phyloP scores from a whole-genome alignment of 2,888 invertebrate species.

The Corythucha ciliata region DNA sequence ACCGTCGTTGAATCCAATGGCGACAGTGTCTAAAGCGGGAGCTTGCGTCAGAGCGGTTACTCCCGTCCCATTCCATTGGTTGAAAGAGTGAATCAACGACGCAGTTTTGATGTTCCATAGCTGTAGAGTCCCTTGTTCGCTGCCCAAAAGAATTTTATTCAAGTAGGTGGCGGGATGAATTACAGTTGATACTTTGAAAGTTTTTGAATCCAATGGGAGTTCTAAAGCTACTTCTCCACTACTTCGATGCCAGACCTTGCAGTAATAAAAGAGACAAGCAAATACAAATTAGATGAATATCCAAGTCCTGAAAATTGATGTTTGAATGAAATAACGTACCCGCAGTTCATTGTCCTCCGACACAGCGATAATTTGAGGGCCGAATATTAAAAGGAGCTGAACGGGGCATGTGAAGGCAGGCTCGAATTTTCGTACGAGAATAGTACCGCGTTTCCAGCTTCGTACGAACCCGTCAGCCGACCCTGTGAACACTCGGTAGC shows the following conservation, averaged over 20 bases:
- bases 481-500: conserved; percentile 66
- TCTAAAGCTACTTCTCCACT: conserved; percentile 59
- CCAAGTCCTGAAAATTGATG: too few species aligned
- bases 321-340: too few species aligned
- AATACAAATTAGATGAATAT: too few species aligned
- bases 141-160: conserved; percentile 85
- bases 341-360: conserved; percentile 66
- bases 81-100: conserved; percentile 66
- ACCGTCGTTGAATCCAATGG: conserved; percentile 74
- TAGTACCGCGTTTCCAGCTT: conserved; percentile 81
- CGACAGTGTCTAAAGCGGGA: conserved; percentile 86
- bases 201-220: conserved; percentile 53
- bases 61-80: conserved; percentile 55
- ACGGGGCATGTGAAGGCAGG: conserved; percentile 68
- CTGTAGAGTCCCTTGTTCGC: conserved; percentile 72
- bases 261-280: too few species aligned
- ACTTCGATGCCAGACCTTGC: conserved; percentile 80
- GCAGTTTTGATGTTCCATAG: conserved; percentile 80
- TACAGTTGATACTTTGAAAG: conserved; percentile 72
- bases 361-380: conserved; percentile 72
- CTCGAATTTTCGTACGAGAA: conserved; percentile 67
- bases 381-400: conserved; percentile 72
- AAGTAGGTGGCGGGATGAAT: conserved; percentile 89
- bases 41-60: conserved; percentile 74
- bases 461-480: conserved; percentile 65